A percentile compares a stretch with the other conserved stretches of the same genome.
Conservation (phyloP, 2,888 invertebrate genomes). For the Gisinianus flammeolus region DNA sequence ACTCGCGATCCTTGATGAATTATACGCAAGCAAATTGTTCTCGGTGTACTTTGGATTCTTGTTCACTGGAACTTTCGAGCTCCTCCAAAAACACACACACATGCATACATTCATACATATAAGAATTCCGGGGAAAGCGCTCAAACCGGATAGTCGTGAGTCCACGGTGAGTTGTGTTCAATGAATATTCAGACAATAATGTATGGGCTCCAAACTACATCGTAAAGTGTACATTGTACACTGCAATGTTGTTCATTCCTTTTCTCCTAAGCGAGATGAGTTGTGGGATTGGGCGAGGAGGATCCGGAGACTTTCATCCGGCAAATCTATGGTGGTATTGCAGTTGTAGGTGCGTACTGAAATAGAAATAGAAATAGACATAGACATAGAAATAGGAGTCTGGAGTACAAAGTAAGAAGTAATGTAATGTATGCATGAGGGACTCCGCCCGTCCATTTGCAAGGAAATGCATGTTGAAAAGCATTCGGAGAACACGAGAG, state of each 20-base stretch:
- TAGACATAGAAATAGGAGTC: background rate
- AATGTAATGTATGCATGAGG: slow-evolving; percentile 18
- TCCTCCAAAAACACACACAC: background rate
- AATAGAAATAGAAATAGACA: background rate
- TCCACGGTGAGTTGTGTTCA: background rate
- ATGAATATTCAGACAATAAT: slow-evolving; percentile 25
- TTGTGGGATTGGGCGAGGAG: no score
- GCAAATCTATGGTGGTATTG: no score
- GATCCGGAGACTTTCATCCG: no score
- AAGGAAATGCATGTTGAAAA: no score
- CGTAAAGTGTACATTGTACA: background rate
- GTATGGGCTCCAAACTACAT: background rate
- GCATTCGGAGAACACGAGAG: background rate
- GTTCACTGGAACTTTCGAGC: background rate
- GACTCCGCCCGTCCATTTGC: slow-evolving; percentile 12
- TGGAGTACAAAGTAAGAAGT: background rate
- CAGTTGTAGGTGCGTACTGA: no score
- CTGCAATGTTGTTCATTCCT: no score
- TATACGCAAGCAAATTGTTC: slow-evolving; percentile 30
- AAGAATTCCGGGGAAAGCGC: no score
- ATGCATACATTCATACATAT: no score
- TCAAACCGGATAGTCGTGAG: no score
- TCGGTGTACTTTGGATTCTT: slow-evolving; percentile 3
- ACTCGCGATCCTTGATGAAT: slow-evolving; percentile 28
- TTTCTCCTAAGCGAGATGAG: no score